Evolutionary conservation across 1,140 invertebrate genomes (phyloP).

Genomic region (Drosophila ogumai): DNA sequence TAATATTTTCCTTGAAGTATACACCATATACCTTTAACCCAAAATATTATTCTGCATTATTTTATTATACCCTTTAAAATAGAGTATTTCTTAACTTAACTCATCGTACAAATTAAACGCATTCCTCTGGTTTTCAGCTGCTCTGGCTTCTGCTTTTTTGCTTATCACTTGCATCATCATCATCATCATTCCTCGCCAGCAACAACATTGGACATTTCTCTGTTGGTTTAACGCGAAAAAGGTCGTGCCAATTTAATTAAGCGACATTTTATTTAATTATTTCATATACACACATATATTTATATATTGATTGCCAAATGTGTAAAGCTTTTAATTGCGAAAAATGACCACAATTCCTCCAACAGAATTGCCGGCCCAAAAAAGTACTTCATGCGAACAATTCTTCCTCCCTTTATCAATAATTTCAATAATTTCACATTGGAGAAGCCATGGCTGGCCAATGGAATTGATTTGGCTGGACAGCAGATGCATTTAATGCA

Average conservation of each 20-base stretch:
- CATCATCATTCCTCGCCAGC: constrained; percentile 49
- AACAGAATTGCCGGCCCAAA: constrained; percentile 1
- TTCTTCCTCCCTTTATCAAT: constrained; percentile 38
- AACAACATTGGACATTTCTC: constrained; percentile 33
- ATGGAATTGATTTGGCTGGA: constrained; percentile 53
- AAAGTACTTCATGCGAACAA: not conserved
- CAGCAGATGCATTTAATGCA: constrained; percentile 73
- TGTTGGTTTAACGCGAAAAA: constrained; percentile 52
- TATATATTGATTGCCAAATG: constrained; percentile 68
- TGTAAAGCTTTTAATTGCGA: constrained; percentile 79
- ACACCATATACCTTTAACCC: not conserved
- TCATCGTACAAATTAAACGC: constrained; percentile 73
- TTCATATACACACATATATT: constrained; percentile 33
- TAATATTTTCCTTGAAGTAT: not conserved
- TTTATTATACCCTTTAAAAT: not conserved
- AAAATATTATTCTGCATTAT: rapidly evolving
- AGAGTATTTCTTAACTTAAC: constrained; percentile 48
- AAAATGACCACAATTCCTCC: constrained; percentile 42
- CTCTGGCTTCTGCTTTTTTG: constrained; percentile 40
- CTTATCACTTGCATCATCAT: constrained; percentile 68
- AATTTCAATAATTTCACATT: constrained; percentile 55
- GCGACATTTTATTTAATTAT: constrained; percentile 79
- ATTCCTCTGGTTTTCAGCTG: constrained; percentile 53
- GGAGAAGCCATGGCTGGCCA: constrained; percentile 13
- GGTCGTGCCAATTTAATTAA: constrained; percentile 81